Base-by-base conservation (phyloP, 2,797 vertebrate species). In the Oreochromis grahami region DNA sequence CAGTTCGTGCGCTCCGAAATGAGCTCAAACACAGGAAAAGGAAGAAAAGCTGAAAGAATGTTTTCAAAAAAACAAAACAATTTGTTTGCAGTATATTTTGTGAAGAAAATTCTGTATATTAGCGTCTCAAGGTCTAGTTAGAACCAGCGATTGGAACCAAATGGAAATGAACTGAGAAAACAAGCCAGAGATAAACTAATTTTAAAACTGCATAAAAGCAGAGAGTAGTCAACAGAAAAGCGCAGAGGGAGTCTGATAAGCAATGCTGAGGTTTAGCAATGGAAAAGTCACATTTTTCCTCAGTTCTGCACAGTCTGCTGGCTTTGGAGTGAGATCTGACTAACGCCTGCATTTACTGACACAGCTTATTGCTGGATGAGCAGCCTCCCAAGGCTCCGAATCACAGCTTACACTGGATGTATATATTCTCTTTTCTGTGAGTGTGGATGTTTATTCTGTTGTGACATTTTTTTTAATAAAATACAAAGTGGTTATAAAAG, bases 321-420 rank as follows among this genome's bases (percentile, higher is more conserved):
- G 32, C 82, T 90, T 86, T 84, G 51, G 86, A 89, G 85, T 76
- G 78, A 87, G 85, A 81, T 90, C 90, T 85, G 89, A 87, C 82
- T 89, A 89, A 89, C 48, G 56, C 86, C 79, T 89, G 83, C 84
- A 91, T 87, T 88, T 85, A 85, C 81, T 81, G 84, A 89, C 86
- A 78, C 26, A 76, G 83, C 80, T 91, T 88, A 88, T 85, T 81
- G 63, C 88, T 79, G 80, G 84, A 89, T 88, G 84, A 90, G 85
- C 86, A 81, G 81, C 63, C 86, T 87, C 84, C 87, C 55, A 76
- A 76, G 52, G 79, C 81, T 84, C 70, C 60, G 24, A 80, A 83
- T 83, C 76, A 68, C 77, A 85, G 52, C 77, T 88, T 84, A 84
- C 51, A 41, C 43, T 77, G 29, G 36, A 83, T 82, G 76, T 82